Base-by-base conservation (phyloP, 2,797 vertebrate genomes). In the Agapornis canus region DNA sequence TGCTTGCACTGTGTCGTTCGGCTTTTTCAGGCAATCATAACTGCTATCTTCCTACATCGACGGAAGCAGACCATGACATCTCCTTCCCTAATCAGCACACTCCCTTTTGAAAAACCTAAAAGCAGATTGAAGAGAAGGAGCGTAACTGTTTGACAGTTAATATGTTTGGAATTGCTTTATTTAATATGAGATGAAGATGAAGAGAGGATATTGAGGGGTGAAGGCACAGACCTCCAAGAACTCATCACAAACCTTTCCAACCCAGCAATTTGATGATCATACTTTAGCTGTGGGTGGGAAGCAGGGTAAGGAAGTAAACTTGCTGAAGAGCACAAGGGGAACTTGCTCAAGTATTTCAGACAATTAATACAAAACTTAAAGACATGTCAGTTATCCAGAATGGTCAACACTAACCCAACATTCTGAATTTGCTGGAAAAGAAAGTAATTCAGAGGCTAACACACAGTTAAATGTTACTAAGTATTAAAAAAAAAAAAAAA, bases 1-100 rank as follows among this genome's bases (percentile, higher is more conserved):
- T 99, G 96, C 94, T 97, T 90, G 96, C 95, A 42, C 69, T 71
- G 48, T 22, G 71, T 19, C 59, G 81, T 82, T 93, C 56, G 22
- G 96, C 81, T 29, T 97, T 94, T 98, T 98, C 98, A 97, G 94
- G 90, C 97, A 37, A 37, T 95, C 98, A 95, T 97, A 92, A 69
- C 97, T 94, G 97, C 97, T 96, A 97, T 97, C 95, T 96, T 90
- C 92, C 96, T 96, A 92, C 95, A 95, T 78, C 96, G 94, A 88
- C 37, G 68, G 95, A 86, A 85, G 90, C 92, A 40, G 86, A 96
- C 96, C 96, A 97, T 98, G 97, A 86, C 98, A 98, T 98, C 97
- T 94, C 95, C 96, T 52, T 31, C 59, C 52, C 82, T 71, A 26
- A 25, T 45, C 92, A 49, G 64, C 81, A 86, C 56, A 2, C n/a